These are phyloP conservation scores for Listronotus oregonensis DNA, from an alignment of 1,140 invertebrate species.

Conservation along the genomic window DNA sequence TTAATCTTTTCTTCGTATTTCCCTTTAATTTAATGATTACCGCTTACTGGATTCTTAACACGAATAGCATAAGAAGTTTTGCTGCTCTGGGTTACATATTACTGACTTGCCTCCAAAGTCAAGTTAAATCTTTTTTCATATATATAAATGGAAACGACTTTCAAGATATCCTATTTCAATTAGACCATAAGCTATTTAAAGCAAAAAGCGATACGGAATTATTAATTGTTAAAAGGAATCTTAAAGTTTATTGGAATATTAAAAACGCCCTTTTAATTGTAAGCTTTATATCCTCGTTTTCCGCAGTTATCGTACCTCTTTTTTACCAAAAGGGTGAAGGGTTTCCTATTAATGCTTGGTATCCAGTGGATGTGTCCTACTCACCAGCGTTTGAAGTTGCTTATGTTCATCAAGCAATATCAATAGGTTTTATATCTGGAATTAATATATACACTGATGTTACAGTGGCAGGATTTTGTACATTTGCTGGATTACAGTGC, in stretches of 20 bases:
- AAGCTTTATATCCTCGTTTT: neutral
- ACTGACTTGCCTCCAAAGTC: neutral
- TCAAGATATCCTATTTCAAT: neutral
- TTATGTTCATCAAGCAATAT: conserved; percentile 23
- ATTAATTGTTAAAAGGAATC: neutral
- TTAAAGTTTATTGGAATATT: neutral
- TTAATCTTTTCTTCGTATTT: conserved; percentile 2
- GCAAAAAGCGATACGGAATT: conserved; percentile 1
- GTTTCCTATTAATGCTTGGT: conserved; percentile 18
- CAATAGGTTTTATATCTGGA: conserved; percentile 7
- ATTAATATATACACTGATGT: conserved; percentile 16
- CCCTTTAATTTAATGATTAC: conserved; percentile 9
- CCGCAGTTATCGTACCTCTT: conserved; percentile 5
- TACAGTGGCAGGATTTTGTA: conserved; percentile 13
- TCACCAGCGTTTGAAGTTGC: neutral
- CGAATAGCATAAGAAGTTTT: conserved; percentile 2
- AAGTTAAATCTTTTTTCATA: conserved; percentile 13
- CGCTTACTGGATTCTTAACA: neutral
- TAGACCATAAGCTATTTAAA: conserved; percentile 4
- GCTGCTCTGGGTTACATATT: conserved; percentile 9
- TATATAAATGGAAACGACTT: conserved; percentile 4
- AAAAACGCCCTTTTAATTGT: neutral
- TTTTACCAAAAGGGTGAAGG: conserved; percentile 14
- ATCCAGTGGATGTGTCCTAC: conserved; percentile 19
- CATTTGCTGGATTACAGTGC: conserved; percentile 24